phyloP scores from a whole-genome alignment of 2,888 invertebrate species.

The Helicoverpa assulta region DNA sequence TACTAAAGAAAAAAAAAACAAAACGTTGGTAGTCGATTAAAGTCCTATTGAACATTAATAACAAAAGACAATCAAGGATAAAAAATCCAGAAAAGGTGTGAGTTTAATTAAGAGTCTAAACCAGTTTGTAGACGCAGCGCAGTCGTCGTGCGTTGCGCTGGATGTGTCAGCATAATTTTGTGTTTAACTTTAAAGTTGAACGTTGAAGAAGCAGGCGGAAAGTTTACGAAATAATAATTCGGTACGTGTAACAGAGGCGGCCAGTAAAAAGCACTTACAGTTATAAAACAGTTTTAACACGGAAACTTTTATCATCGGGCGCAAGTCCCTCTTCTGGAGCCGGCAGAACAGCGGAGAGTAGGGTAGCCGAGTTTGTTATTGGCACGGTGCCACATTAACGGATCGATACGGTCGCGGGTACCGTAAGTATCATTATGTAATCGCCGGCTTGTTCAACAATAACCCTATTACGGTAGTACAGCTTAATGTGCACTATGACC shows the following conservation, averaged over 20 bases:
- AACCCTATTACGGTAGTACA: slow-evolving; percentile 64
- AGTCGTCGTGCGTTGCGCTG: neutral
- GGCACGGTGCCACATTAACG: slow-evolving; percentile 84
- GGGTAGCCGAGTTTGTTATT: slow-evolving; percentile 79
- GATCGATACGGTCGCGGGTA: slow-evolving; percentile 81
- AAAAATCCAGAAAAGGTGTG: neutral
- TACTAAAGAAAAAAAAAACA: neutral
- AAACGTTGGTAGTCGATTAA: neutral
- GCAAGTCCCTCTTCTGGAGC: slow-evolving; percentile 72
- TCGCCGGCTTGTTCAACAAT: slow-evolving; percentile 72
- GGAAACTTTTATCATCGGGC: slow-evolving; percentile 72
- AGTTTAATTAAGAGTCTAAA: too few species aligned
- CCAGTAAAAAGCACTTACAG: slow-evolving; percentile 65
- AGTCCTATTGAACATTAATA: slow-evolving; percentile 1
- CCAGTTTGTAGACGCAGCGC: too few species aligned
- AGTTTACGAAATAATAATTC: slow-evolving; percentile 51
- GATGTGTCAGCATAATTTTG: neutral
- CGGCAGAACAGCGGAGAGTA: slow-evolving; percentile 69
- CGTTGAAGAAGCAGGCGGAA: slow-evolving; percentile 18
- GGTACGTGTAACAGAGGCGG: slow-evolving; percentile 41
- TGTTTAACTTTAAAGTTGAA: neutral
- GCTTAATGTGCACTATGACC: slow-evolving; percentile 52
- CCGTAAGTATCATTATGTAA: slow-evolving; percentile 83
- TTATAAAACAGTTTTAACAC: slow-evolving; percentile 74
- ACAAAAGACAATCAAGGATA: neutral